Percentiles rank a stretch among this genome's conserved stretches.
Evolutionary conservation across 2,888 invertebrate genomes (phyloP).

Genomic region (Cosmopolites sordidus): DNA sequence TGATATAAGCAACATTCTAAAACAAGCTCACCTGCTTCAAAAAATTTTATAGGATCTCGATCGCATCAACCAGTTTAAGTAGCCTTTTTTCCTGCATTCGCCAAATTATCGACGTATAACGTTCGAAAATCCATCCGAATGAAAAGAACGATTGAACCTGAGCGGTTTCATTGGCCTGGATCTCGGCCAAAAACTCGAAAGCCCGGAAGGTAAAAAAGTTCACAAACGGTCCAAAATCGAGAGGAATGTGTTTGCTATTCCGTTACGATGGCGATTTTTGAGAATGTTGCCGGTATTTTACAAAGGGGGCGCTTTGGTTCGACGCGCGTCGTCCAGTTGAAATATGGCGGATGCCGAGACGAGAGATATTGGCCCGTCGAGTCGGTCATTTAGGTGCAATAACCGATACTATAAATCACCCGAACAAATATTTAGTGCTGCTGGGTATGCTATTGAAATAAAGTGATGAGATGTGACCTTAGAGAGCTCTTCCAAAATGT

Average conservation of each 20-base stretch:
- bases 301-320: not conserved
- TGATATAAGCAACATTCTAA: no score
- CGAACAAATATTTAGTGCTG: not conserved
- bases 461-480: no score
- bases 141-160: not conserved
- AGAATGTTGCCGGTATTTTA: constrained; percentile 33
- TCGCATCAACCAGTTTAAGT: no score
- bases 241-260: constrained; percentile 34
- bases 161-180: constrained; percentile 37
- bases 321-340: not conserved
- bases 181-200: constrained; percentile 33
- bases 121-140: constrained; percentile 13
- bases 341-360: not conserved
- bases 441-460: not conserved
- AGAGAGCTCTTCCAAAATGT: no score
- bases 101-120: constrained; percentile 1
- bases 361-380: not conserved
- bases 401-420: not conserved
- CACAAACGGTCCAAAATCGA: constrained; percentile 13
- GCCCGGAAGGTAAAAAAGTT: constrained; percentile 29
- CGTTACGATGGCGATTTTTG: constrained; percentile 31
- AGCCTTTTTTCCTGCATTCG: not conserved
- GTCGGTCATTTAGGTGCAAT: constrained; percentile 1
- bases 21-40: no score
- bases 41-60: no score